Percentiles rank a stretch among this genome's conserved stretches.
Evolutionary conservation across 2,888 invertebrate genomes (phyloP).

Genomic region (Amphipyra berbera): DNA sequence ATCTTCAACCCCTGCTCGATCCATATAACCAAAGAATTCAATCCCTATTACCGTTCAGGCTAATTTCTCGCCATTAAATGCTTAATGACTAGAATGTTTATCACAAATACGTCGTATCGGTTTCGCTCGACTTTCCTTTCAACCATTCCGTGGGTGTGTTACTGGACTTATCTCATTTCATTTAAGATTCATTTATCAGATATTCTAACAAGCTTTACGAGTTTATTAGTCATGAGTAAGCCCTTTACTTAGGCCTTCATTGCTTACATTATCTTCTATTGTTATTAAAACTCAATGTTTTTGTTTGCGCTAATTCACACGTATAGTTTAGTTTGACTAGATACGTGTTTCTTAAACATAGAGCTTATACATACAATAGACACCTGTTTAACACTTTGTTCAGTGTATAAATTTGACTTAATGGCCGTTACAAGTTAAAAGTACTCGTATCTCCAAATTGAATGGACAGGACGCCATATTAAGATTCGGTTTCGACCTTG

Average conservation of each 20-base stretch:
- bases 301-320: conserved; percentile 26
- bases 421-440: conserved; percentile 12
- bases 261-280: conserved; percentile 22
- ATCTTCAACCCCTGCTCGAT: conserved; percentile 3
- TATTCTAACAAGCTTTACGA: conserved; percentile 13
- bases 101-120: conserved; percentile 33
- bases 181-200: conserved; percentile 43
- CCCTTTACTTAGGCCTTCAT: conserved; percentile 12
- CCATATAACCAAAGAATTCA: conserved; percentile 9
- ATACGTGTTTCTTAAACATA: background rate
- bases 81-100: conserved; percentile 35
- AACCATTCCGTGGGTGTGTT: conserved; percentile 39
- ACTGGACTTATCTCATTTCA: conserved; percentile 38
- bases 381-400: background rate
- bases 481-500: conserved; percentile 32
- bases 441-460: background rate
- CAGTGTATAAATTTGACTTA: background rate
- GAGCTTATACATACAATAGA: background rate
- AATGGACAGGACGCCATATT: conserved; percentile 13
- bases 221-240: background rate
- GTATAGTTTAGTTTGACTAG: background rate
- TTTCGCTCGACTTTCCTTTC: conserved; percentile 59
- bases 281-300: conserved; percentile 22
- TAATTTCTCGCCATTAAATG: conserved; percentile 17
- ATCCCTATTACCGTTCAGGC: conserved; percentile 19